Evolutionary conservation across 2,797 vertebrate species (phyloP), one percentile per base, ranked within the genome.

Genomic region (Cossypha polioptera): DNA sequence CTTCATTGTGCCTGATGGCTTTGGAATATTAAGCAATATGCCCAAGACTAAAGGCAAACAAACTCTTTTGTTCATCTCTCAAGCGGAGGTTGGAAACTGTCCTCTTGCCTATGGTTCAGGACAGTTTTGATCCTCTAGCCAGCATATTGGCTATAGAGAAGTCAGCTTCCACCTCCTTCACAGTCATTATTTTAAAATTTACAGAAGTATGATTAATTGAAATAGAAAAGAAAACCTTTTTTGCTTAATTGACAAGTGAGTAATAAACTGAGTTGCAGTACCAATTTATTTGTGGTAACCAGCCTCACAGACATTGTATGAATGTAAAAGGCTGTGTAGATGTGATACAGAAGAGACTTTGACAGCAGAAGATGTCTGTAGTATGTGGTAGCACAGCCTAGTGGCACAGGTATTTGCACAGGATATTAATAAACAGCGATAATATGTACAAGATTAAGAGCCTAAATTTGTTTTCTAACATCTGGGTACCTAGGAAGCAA

Each of bases 1-100:
- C 91, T 79, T 92, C 91, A 91, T 76, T 6, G 1, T 86, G 83
- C 54, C 74, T 94, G 62, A 61, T 79, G 81, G 77, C 86, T 81
- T 83, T 79, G 80, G 51, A 84, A 79, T 66, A 85, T 94, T 90
- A 90, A 88, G 92, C 80, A 95, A 90, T 38, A 67, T 31, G 61
- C 3, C 65, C 1, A 2, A 61, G 38, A 51, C 63, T 36, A 62
- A 89, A 84, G 35, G 25, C 62, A 69, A 77, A 72, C 9, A 81
- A 58, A 25, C 20, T 62, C 54, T 85, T 16, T 88, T 81, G 24
- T 94, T 95, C 43, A 15, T 62, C 43, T 72, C 8, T 53, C 25
- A 47, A 24, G 36, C 31, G 20, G n/a, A 72, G 51, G 36, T 71
- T 62, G 58, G 74, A 75, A 90, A 68, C 36, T 84, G 42, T 84